Percentiles rank a stretch among this genome's conserved stretches.
Evolutionary conservation across 2,113 vertebrate species (phyloP).

Genomic region (Calidris pugnax): DNA sequence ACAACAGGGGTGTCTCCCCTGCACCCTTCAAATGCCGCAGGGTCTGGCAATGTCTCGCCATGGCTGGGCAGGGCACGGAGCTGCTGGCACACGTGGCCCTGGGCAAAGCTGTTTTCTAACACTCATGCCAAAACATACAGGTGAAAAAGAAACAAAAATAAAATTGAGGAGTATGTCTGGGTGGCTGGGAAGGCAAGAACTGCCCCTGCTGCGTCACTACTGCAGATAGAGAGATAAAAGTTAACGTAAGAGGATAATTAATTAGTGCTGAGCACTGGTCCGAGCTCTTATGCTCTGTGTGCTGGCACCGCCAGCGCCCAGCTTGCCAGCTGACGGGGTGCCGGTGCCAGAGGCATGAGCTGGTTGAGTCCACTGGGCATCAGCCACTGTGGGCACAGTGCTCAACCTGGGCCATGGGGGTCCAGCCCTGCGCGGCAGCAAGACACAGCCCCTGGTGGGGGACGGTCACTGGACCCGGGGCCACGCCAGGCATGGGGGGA

Average conservation of each 20-base stretch:
- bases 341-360: background rate
- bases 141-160: background rate
- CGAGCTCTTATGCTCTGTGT: fast-evolving
- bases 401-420: fast-evolving
- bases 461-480: background rate
- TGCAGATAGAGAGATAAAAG: background rate
- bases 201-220: background rate
- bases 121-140: background rate
- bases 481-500: fast-evolving
- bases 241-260: background rate
- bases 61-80: fast-evolving
- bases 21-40: fast-evolving
- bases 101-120: background rate
- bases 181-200: background rate
- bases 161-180: background rate
- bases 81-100: background rate
- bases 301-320: fast-evolving
- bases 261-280: background rate
- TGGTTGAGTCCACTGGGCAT: background rate
- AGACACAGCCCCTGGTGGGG: background rate
- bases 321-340: fast-evolving
- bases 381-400: fast-evolving
- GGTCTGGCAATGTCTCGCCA: fast-evolving
- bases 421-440: background rate
- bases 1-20: background rate